phyloP scores from a whole-genome alignment of 2,888 invertebrate species.

The Teinopalpus imperialis region DNA sequence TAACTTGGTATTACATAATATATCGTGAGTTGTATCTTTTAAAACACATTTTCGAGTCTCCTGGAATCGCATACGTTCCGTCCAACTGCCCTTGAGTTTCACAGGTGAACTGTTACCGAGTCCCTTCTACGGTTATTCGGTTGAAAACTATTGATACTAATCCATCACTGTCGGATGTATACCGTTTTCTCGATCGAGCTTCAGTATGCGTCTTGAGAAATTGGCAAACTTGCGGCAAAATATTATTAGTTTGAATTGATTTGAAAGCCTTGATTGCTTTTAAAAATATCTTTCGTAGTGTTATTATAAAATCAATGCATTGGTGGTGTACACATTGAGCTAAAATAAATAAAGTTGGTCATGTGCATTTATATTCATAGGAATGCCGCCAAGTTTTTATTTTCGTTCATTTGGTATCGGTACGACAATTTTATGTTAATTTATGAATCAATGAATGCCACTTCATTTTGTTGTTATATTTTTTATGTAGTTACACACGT shows the following conservation, averaged over 20 bases:
- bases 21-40: too few species aligned
- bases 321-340: too few species aligned
- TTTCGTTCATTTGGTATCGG: too few species aligned
- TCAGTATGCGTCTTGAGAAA: conserved; percentile 18
- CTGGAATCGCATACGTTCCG: not conserved
- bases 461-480: too few species aligned
- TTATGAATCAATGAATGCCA: too few species aligned
- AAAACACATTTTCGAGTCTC: not conserved
- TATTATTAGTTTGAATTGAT: conserved; percentile 2
- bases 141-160: conserved; percentile 10
- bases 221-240: conserved; percentile 11
- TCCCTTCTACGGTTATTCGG: conserved; percentile 4
- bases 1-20: too few species aligned
- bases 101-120: conserved; percentile 11
- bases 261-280: conserved; percentile 2
- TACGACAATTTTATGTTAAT: too few species aligned
- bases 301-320: too few species aligned
- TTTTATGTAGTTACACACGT: too few species aligned
- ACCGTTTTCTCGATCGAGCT: conserved; percentile 8
- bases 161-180: conserved; percentile 10
- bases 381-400: conserved; percentile 31
- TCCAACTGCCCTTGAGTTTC: conserved; percentile 12
- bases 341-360: not conserved
- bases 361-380: not conserved
- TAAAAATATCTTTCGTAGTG: not conserved